Base-by-base conservation (phyloP, 2,113 vertebrate genomes). In the Bubo bubo region DNA sequence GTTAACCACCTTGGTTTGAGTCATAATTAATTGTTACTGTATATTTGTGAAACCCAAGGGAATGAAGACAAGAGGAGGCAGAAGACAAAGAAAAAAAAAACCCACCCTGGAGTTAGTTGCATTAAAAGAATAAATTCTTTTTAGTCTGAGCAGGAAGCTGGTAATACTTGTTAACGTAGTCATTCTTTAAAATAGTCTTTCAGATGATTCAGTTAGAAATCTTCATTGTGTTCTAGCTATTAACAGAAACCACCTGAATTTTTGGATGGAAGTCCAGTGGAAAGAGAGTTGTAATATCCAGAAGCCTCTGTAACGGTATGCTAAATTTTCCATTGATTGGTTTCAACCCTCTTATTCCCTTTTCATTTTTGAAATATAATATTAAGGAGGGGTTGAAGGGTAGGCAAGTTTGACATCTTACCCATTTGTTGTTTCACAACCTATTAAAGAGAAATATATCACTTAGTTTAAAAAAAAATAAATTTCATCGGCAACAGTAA, bases 1-100 rank as follows among this genome's bases (percentile, higher is more conserved):
- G 81, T 96, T 96, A 97, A 93, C 86, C 73, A 53, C 93, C 59
- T 92, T 95, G 73, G 77, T 89, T 86, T 96, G 86, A 95, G 37
- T 97, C 89, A 96, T 95, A 91, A 94, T 83, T 92, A 96, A 91
- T 97, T 92, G 89, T 80, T 97, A 96, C 70, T 86, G 67, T 95
- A 55, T 96, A 72, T 94, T 91, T 96, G 62, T 73, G 95, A 97
- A 96, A 85, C 47, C 64, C 92, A 75, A 74, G 83, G 67, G 55
- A 86, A 93, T 66, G 85, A 97, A 88, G 71, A 93, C 67, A 79
- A 95, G 56, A 72, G 39, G 71, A 90, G 76, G 35, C 83, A 90
- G 58, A 95, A 90, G 56, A 79, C 10, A 41, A 45, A 9, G 64
- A 5, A 39, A 88, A 86, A 86, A 83, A 80, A 47, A 47, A 47